Evolutionary conservation across 2,797 vertebrate species (phyloP), one percentile per base, ranked within the genome.

Genomic region (Graptemys geographica): DNA sequence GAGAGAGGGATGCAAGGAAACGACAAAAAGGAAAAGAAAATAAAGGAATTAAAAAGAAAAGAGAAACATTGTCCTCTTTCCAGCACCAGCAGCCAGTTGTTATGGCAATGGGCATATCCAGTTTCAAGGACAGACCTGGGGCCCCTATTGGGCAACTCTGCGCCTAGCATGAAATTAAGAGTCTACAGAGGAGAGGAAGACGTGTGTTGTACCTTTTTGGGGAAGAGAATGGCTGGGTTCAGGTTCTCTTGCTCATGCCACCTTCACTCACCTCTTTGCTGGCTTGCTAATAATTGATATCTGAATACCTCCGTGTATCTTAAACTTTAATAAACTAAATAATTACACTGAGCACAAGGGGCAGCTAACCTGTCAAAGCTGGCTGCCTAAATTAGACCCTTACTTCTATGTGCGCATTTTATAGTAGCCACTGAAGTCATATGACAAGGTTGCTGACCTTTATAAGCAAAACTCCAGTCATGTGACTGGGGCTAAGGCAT

Each of bases 1-100:
- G 90, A 94, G 96, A 96, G 96, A 96, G 96, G 95, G 95, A 88
- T 83, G 95, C 53, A 41, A 78, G 52, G 81, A 87, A 94, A 96
- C 52, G 11, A 69, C 89, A 62, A 31, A 37, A 65, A 59, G 47
- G 6, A 11, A 87, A 51, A 53, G 18, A 92, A 92, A 94, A 93
- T 89, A 88, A 93, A 96, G 86, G 91, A 95, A 94, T 92, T 81
- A 74, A 87, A 27, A 25, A 55, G 56, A 3, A 41, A 55, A 79
- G 28, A 33, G 18, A 55, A 79, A 79, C 59, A 78, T 88, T 49
- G 78, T 87, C 49, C 81, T 81, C 82, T 51, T 27, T 62, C 86
- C 89, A 86, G 44, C 25, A 87, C 47, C 6, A 3, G 8, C 41
- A 84, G 81, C 57, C 53, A 0, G 78, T 93, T 93, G 90, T 93